Conservation (phyloP, 2,888 invertebrate species). For the Cyclophora albipunctata region DNA sequence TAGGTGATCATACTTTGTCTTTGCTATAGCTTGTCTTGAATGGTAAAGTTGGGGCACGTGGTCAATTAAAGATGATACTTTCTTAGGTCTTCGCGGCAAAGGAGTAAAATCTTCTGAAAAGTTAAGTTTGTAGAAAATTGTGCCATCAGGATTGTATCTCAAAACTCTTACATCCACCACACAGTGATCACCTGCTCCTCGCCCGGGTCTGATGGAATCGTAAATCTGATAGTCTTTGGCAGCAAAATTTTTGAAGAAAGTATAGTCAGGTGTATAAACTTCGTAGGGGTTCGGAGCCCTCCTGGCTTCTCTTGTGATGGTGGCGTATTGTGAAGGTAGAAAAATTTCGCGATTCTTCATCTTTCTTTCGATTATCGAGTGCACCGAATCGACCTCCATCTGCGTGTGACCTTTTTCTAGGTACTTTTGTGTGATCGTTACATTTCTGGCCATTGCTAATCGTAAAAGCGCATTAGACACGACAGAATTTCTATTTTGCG, state of each 20-base stretch:
- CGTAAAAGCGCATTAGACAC: conserved; percentile 22
- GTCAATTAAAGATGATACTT: not conserved
- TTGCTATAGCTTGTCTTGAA: conserved; percentile 1
- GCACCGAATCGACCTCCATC: conserved; percentile 26
- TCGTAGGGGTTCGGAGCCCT: not conserved
- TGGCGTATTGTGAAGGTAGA: conserved; percentile 4
- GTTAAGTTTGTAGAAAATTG: not conserved
- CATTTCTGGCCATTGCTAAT: conserved; percentile 16
- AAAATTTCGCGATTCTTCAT: conserved; percentile 21
- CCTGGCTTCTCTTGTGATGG: not conserved
- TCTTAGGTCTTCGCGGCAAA: not conserved
- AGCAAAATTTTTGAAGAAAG: not conserved
- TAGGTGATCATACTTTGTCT: conserved; percentile 12
- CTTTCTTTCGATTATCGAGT: conserved; percentile 34
- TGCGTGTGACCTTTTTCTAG: conserved; percentile 24
- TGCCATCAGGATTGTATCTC: no score
- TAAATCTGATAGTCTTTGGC: not conserved
- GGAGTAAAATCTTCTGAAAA: not conserved
- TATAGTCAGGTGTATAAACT: not conserved
- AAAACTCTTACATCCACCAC: not conserved
- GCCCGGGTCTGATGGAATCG: not conserved
- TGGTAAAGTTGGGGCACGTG: not conserved
- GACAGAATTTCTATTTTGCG: conserved; percentile 24
- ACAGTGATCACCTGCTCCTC: not conserved
- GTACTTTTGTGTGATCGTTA: conserved; percentile 21